A percentile compares a stretch with the other conserved stretches of the same genome.
Conservation (phyloP, 2,888 invertebrate species). For the Megamerina dolium region DNA sequence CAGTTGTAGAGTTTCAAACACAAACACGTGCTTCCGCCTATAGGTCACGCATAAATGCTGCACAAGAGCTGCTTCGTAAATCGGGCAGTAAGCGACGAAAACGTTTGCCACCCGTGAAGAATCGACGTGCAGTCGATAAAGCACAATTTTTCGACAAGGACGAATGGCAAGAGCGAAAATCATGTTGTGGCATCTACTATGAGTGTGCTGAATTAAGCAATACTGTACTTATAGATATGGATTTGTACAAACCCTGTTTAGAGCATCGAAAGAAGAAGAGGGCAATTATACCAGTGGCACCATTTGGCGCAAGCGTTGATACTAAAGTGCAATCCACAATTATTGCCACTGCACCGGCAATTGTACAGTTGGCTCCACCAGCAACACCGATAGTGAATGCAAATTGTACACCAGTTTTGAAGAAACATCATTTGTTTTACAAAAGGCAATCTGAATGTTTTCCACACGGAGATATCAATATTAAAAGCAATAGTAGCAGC, state of each 20-base stretch:
- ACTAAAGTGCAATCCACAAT: conserved; percentile 11
- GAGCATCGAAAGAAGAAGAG: conserved; percentile 30
- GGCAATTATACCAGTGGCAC: too few relatives aligned
- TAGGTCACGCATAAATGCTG: conserved; percentile 13
- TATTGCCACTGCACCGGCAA: conserved; percentile 19
- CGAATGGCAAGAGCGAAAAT: conserved; percentile 36
- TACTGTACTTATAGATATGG: conserved; percentile 40
- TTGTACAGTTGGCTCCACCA: conserved; percentile 19
- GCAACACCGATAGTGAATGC: conserved; percentile 7
- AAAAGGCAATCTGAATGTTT: conserved; percentile 46
- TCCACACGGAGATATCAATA: conserved; percentile 32
- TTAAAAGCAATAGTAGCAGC: conserved; percentile 17
- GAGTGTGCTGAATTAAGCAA: conserved; percentile 29
- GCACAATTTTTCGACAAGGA: conserved; percentile 41
- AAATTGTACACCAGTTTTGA: conserved; percentile 36
- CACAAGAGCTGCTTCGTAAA: conserved; percentile 9
- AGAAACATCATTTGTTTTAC: conserved; percentile 48
- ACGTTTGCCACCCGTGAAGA: conserved; percentile 35
- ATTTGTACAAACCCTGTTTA: conserved; percentile 38
- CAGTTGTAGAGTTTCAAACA: conserved; percentile 30
- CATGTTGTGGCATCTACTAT: conserved; percentile 43
- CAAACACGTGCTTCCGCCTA: conserved; percentile 28
- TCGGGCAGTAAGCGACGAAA: conserved; percentile 40
- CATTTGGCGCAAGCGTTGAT: too few relatives aligned
- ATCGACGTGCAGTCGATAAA: conserved; percentile 31